Evolutionary conservation across 2,888 invertebrate species (phyloP).

Genomic region (Drosophila meridionalis): DNA sequence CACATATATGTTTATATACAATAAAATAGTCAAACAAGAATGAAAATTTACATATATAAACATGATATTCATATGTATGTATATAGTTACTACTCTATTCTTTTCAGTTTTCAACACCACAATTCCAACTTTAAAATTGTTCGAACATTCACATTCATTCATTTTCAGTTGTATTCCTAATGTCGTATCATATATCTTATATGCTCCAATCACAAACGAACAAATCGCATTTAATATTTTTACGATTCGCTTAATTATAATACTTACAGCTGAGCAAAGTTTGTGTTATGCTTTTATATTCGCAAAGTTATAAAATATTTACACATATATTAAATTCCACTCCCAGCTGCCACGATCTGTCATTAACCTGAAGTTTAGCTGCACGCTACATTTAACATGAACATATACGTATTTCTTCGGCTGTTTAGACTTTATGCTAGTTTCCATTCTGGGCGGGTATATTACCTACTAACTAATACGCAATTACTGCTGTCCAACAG

Average conservation of each 20-base stretch:
- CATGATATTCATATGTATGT: neutral
- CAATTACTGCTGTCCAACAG: constrained; percentile 8
- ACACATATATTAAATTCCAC: constrained; percentile 32
- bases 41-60: neutral
- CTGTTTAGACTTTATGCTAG: constrained; percentile 37
- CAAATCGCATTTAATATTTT: constrained; percentile 34
- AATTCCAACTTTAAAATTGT: neutral
- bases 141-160: neutral
- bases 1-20: neutral
- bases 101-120: neutral
- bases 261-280: constrained; percentile 26
- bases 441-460: constrained; percentile 35
- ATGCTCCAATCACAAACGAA: neutral
- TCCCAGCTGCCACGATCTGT: constrained; percentile 52
- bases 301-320: constrained; percentile 17
- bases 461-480: no score
- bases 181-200: neutral
- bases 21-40: neutral
- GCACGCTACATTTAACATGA: constrained; percentile 62
- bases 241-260: constrained; percentile 42
- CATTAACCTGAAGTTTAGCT: constrained; percentile 26
- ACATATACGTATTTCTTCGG: constrained; percentile 19
- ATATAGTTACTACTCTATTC: neutral
- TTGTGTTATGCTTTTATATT: constrained; percentile 22
- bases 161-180: neutral